Evolutionary conservation across 2,888 invertebrate species (phyloP).

Genomic region (Nipponacmea schrenckii): DNA sequence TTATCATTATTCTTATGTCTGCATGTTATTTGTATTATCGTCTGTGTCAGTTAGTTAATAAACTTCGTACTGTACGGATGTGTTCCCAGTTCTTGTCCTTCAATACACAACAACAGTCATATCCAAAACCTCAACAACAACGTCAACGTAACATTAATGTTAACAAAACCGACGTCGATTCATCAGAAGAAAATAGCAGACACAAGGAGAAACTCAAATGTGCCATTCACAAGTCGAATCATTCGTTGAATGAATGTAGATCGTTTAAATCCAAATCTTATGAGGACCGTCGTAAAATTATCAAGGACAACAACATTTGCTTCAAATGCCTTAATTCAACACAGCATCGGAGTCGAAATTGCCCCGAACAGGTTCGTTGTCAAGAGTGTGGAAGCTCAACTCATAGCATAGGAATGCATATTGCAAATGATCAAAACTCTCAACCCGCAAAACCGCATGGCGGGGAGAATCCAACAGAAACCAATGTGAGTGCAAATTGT

Average conservation of each 20-base stretch:
- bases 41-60: too few species aligned
- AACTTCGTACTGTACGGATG: too few species aligned
- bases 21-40: too few species aligned
- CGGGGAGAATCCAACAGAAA: slow-evolving; percentile 9
- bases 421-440: not conserved
- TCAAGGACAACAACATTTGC: slow-evolving; percentile 18
- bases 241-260: slow-evolving; percentile 19
- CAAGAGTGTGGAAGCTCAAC: slow-evolving; percentile 7
- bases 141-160: not conserved
- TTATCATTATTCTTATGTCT: too few species aligned
- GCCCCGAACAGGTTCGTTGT: slow-evolving; percentile 16
- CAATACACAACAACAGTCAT: too few species aligned
- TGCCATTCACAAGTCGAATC: slow-evolving; percentile 16
- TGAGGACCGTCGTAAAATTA: slow-evolving; percentile 6
- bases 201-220: not conserved
- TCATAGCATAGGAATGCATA: slow-evolving; percentile 21
- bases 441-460: slow-evolving; percentile 4
- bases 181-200: not conserved
- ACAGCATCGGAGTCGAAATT: slow-evolving; percentile 19
- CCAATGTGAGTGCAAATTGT: slow-evolving; percentile 5
- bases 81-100: too few species aligned
- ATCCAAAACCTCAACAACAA: not conserved
- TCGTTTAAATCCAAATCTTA: slow-evolving; percentile 16
- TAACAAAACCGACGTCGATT: not conserved
- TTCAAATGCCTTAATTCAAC: slow-evolving; percentile 20